Evolutionary conservation across 2,113 vertebrate genomes (phyloP).

Genomic region (Marcusenius ussheri): DNA sequence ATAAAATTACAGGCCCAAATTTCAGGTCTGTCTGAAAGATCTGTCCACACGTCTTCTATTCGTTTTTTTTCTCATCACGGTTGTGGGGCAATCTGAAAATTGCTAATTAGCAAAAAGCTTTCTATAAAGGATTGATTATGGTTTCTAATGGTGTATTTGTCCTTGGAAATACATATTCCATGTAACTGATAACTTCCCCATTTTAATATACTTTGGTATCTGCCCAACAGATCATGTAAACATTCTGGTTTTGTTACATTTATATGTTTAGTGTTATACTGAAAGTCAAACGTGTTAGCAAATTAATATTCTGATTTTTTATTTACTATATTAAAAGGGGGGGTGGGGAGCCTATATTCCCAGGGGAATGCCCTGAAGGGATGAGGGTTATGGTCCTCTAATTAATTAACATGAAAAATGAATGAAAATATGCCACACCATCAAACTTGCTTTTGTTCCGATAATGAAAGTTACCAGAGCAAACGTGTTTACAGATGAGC

Average conservation of each 20-base stretch:
- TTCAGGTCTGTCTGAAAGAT: background rate
- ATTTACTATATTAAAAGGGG: background rate
- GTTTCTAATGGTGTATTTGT: background rate
- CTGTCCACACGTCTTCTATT: background rate
- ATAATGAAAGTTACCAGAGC: background rate
- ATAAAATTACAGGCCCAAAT: background rate
- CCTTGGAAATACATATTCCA: background rate
- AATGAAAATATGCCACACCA: background rate
- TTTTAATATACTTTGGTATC: background rate
- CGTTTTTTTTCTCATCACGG: background rate
- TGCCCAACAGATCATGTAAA: background rate
- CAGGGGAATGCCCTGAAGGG: background rate
- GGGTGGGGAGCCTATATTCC: background rate
- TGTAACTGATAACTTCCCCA: background rate
- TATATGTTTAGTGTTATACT: background rate
- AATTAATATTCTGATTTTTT: background rate
- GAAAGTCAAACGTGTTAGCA: background rate
- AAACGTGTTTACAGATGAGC: background rate
- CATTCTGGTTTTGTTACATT: background rate
- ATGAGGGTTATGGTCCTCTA: background rate
- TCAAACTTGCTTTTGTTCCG: background rate
- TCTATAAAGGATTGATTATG: background rate
- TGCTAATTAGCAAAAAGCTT: background rate
- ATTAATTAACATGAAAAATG: background rate
- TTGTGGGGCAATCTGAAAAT: background rate